These are phyloP conservation scores for Cistogaster globosa DNA, from an alignment of 2,888 invertebrate genomes.

Conservation along the genomic window DNA sequence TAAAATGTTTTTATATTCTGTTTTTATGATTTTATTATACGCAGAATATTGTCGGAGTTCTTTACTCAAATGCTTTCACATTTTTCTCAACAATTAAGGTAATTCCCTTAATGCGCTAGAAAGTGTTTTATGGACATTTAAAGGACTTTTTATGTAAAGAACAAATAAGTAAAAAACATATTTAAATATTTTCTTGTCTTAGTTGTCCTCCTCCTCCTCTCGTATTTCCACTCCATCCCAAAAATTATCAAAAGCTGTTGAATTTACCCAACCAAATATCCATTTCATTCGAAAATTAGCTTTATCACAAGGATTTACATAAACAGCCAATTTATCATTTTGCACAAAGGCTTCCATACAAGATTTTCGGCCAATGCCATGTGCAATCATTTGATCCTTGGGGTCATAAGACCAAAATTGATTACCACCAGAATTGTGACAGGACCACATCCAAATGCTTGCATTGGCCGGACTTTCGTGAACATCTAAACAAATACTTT, in stretches of 20 bases:
- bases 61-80: conserved; percentile 16
- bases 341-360: conserved; percentile 88
- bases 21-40: conserved; percentile 62
- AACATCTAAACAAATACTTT: conserved; percentile 92
- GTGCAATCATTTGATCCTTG: conserved; percentile 82
- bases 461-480: conserved; percentile 87
- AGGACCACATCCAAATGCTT: conserved; percentile 90
- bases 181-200: not conserved
- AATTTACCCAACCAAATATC: conserved; percentile 77
- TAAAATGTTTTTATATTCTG: conserved; percentile 56
- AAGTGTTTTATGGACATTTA: conserved; percentile 56
- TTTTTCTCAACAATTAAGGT: conserved; percentile 43
- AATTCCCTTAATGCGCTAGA: conserved; percentile 46
- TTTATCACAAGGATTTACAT: conserved; percentile 87
- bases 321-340: conserved; percentile 85
- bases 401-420: conserved; percentile 93
- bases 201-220: not conserved
- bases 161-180: too few species aligned
- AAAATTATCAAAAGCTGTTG: conserved; percentile 76
- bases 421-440: conserved; percentile 95
- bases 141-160: not conserved
- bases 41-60: conserved; percentile 17
- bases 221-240: conserved; percentile 60
- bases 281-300: conserved; percentile 78
- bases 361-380: conserved; percentile 63